Evolutionary conservation across 2,113 vertebrate genomes (phyloP).

Genomic region (Campylomormyrus numenius): DNA sequence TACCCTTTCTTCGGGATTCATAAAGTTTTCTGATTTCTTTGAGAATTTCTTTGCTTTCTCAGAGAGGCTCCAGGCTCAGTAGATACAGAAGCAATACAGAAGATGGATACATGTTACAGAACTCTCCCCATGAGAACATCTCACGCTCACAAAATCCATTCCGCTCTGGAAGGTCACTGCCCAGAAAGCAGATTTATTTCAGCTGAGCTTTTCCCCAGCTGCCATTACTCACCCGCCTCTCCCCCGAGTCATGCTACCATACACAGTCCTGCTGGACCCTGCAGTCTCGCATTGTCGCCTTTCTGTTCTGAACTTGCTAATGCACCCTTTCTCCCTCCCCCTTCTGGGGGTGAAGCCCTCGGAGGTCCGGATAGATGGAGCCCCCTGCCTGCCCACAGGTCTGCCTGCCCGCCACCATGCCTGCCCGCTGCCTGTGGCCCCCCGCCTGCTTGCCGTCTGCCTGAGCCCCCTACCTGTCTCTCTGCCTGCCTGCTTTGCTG

Average conservation of each 20-base stretch:
- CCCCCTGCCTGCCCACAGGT: not conserved
- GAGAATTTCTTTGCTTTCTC: not conserved
- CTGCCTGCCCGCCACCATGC: not conserved
- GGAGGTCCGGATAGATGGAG: not conserved
- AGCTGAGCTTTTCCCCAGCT: not conserved
- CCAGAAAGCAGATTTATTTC: not conserved
- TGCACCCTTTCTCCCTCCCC: not conserved
- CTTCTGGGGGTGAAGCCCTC: not conserved
- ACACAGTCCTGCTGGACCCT: not conserved
- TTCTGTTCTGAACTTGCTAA: not conserved
- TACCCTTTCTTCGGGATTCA: no score
- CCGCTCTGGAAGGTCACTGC: not conserved
- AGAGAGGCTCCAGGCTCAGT: not conserved
- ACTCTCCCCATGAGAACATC: not conserved
- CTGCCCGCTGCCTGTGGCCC: not conserved
- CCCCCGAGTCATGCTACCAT: not conserved
- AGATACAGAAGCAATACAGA: not conserved
- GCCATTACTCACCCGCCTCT: not conserved
- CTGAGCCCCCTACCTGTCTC: not conserved
- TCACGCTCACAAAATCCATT: not conserved
- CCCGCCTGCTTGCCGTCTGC: not conserved
- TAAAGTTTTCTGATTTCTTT: not conserved
- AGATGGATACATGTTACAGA: not conserved
- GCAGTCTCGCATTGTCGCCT: not conserved
- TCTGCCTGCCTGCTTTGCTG: not conserved